Percentiles rank a stretch among this genome's conserved stretches.
phyloP scores from a whole-genome alignment of 1,140 invertebrate genomes.

The Drosophila sucinea region DNA sequence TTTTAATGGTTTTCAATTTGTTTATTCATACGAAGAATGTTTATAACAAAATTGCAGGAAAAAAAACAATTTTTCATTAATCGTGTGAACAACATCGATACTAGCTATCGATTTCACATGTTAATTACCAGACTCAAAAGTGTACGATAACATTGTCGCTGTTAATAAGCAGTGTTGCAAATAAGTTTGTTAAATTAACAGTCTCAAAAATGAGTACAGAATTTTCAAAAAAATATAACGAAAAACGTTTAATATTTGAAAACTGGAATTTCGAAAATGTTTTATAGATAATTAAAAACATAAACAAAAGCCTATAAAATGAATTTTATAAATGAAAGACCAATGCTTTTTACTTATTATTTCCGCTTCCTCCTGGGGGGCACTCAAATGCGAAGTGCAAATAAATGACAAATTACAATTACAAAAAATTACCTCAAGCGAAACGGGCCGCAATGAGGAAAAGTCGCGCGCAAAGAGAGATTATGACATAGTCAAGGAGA shows the following conservation, averaged over 20 bases:
- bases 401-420: constrained; percentile 72
- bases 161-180: too few relatives aligned
- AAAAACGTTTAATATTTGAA: too few relatives aligned
- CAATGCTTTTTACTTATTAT: constrained; percentile 52
- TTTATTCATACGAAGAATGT: constrained; percentile 11
- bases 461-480: constrained; percentile 27
- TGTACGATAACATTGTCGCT: background rate
- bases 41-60: constrained; percentile 36
- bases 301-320: background rate
- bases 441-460: constrained; percentile 54
- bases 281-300: background rate
- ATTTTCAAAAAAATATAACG: too few relatives aligned
- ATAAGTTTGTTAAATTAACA: background rate
- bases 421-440: constrained; percentile 57
- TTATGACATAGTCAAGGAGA: constrained; percentile 60
- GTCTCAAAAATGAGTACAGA: too few relatives aligned
- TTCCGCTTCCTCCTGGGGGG: constrained; percentile 65
- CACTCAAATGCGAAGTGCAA: constrained; percentile 68
- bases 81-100: background rate
- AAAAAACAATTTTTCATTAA: constrained; percentile 42
- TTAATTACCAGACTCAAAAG: background rate
- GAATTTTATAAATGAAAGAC: constrained; percentile 30
- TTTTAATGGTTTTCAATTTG: constrained; percentile 22
- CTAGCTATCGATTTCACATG: background rate
- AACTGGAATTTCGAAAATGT: background rate